Conservation (phyloP, 1,140 invertebrate species). For the Augochlora pura region DNA sequence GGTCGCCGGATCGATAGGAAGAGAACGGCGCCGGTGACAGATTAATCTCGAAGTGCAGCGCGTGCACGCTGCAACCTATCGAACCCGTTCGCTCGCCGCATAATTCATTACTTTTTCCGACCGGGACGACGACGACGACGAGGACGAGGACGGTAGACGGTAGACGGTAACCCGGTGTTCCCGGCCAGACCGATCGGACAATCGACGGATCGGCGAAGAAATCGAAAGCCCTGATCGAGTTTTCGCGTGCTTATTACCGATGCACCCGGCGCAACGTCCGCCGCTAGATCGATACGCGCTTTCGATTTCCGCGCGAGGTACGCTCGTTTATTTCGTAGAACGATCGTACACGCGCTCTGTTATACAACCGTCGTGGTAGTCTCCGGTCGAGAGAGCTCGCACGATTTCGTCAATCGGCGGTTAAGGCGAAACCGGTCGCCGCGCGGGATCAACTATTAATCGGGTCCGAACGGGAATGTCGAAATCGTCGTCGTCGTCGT, state of each 20-base stretch:
- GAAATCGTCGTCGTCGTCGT: no score
- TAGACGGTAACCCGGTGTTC: constrained; percentile 31
- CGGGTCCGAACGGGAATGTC: neutral
- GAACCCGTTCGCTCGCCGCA: constrained; percentile 40
- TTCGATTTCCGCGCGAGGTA: constrained; percentile 12
- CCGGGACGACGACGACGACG: no score
- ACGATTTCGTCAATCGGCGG: constrained; percentile 27
- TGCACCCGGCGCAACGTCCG: neutral
- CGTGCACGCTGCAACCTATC: constrained; percentile 44
- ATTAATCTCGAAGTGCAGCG: constrained; percentile 64
- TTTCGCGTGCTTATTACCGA: constrained; percentile 19
- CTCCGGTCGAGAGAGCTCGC: neutral
- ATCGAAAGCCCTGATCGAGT: constrained; percentile 36
- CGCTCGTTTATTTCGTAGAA: constrained; percentile 3
- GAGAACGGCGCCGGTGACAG: constrained; percentile 64
- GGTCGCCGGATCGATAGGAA: constrained; percentile 53
- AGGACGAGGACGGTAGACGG: no score
- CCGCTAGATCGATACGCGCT: constrained; percentile 12
- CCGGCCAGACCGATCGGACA: constrained; percentile 30
- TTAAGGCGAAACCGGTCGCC: constrained; percentile 11
- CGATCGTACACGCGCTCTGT: neutral
- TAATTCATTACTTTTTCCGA: constrained; percentile 69
- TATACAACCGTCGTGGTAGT: constrained; percentile 31
- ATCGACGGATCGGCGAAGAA: constrained; percentile 18
- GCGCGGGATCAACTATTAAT: neutral